These are phyloP conservation scores for Temnothorax longispinosus DNA, from an alignment of 1,140 invertebrate species.

Conservation along the genomic window DNA sequence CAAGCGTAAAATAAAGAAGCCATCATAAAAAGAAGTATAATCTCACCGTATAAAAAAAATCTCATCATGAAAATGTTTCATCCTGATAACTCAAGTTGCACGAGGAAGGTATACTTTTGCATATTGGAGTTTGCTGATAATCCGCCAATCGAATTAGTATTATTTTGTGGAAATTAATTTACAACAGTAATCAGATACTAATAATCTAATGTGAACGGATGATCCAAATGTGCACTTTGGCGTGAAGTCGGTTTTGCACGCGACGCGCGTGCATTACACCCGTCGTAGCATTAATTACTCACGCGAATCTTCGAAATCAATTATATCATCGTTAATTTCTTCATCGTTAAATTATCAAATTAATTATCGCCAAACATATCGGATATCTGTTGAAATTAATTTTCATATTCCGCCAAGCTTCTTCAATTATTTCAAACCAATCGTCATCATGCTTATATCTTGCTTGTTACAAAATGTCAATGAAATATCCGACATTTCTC, in stretches of 20 bases:
- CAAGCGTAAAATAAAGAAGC: background rate
- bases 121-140: conserved; percentile 25
- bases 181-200: conserved; percentile 55
- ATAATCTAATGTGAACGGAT: conserved; percentile 58
- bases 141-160: background rate
- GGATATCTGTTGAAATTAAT: conserved; percentile 43
- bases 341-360: conserved; percentile 54
- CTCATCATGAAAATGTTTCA: background rate
- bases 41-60: background rate
- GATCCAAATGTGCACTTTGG: conserved; percentile 49
- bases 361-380: conserved; percentile 40
- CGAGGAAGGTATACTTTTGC: background rate
- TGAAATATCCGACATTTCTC: background rate
- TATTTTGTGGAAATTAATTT: conserved; percentile 55
- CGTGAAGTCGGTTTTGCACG: conserved; percentile 55
- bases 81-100: background rate
- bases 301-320: conserved; percentile 57
- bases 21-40: background rate
- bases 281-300: conserved; percentile 56
- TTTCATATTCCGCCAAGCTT: conserved; percentile 26
- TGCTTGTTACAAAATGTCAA: conserved; percentile 1
- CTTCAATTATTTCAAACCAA: conserved; percentile 42
- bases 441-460: background rate
- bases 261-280: conserved; percentile 49
- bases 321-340: conserved; percentile 53